phyloP scores from a whole-genome alignment of 2,797 vertebrate species.

The Sebastes minor region DNA sequence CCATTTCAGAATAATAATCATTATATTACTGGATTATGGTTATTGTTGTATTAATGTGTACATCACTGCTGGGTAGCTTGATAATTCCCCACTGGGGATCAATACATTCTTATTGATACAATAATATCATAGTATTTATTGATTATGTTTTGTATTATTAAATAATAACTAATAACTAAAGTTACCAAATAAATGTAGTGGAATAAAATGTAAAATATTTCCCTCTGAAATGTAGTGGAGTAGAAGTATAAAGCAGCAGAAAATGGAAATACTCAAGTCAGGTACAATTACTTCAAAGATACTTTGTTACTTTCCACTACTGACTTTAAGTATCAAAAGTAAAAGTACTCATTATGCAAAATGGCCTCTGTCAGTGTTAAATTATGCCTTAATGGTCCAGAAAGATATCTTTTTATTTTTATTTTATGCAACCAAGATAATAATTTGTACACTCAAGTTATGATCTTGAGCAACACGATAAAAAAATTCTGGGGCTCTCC shows the following conservation, averaged over 20 bases:
- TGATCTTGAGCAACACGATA: no score
- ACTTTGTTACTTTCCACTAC: background rate
- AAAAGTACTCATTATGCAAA: background rate
- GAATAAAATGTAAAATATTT: no score
- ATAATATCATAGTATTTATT: background rate
- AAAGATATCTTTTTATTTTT: no score
- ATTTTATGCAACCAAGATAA: no score
- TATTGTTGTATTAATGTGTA: background rate
- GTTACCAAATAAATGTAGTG: background rate
- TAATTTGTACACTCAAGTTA: no score
- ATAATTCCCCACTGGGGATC: background rate
- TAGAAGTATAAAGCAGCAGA: background rate
- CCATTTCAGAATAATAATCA: background rate
- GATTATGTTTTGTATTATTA: background rate
- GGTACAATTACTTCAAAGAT: background rate
- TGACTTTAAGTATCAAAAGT: background rate
- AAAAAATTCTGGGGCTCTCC: no score
- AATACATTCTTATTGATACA: background rate
- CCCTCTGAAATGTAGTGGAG: background rate
- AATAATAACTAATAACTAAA: background rate
- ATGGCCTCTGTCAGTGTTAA: no score
- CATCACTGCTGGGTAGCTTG: background rate
- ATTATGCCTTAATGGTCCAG: no score
- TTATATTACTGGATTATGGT: background rate
- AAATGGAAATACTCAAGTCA: background rate